These are phyloP conservation scores for Gymnoscopelus braueri DNA, from an alignment of 2,797 vertebrate genomes.

Conservation along the genomic window DNA sequence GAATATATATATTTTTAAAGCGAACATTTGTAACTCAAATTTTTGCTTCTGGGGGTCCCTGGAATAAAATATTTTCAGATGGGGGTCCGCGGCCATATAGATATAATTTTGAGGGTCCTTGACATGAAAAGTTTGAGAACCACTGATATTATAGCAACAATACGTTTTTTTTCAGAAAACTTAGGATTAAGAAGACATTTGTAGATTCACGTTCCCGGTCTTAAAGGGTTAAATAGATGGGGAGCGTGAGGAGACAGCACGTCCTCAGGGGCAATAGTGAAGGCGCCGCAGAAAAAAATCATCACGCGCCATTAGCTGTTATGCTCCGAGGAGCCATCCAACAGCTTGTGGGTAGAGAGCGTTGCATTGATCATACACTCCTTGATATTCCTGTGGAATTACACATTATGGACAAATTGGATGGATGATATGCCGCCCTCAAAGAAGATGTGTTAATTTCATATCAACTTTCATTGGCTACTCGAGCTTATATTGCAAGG, in stretches of 20 bases:
- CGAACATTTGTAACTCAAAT: too few relatives aligned
- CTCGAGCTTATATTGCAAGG: constrained; percentile 36
- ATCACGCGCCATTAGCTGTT: constrained; percentile 49
- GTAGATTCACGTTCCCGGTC: too few relatives aligned
- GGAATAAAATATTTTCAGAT: too few relatives aligned
- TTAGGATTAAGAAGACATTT: too few relatives aligned
- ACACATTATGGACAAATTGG: constrained; percentile 48
- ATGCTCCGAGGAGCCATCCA: constrained; percentile 37
- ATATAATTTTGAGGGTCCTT: too few relatives aligned
- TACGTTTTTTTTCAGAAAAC: too few relatives aligned
- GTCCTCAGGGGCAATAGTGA: constrained; percentile 37
- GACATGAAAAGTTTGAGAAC: too few relatives aligned
- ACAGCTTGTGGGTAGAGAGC: constrained; percentile 37
- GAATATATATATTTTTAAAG: too few relatives aligned
- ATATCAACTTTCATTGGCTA: constrained; percentile 14
- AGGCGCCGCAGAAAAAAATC: constrained; percentile 46
- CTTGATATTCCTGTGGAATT: constrained; percentile 32
- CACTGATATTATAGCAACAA: too few relatives aligned
- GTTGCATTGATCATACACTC: constrained; percentile 38
- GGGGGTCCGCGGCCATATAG: too few relatives aligned
- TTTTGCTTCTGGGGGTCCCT: too few relatives aligned
- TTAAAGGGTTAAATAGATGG: constrained; percentile 25
- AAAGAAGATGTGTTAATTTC: constrained; percentile 23
- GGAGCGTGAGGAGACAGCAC: constrained; percentile 13
- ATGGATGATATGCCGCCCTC: constrained; percentile 41